Conservation (phyloP, 2,113 vertebrate species). For the Cercocebus atys region DNA sequence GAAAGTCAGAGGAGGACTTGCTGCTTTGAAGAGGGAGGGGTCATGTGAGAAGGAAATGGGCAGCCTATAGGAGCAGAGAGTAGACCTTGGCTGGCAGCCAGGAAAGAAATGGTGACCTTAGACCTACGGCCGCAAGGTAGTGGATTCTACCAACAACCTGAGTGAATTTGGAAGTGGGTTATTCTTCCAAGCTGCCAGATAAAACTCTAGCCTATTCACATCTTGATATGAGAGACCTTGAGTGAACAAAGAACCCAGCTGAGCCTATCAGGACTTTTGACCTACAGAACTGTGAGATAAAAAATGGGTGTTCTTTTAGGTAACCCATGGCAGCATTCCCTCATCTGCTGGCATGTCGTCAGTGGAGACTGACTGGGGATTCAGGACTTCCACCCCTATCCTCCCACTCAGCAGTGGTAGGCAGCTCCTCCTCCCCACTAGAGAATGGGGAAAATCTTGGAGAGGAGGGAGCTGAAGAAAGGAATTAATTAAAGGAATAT, state of each 20-base stretch:
- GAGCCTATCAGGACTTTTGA: constrained; percentile 30
- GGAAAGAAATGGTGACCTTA: neutral
- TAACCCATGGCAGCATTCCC: neutral
- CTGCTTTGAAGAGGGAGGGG: constrained; percentile 24
- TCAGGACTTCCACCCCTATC: neutral
- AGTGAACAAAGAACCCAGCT: neutral
- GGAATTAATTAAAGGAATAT: neutral
- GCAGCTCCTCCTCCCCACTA: neutral
- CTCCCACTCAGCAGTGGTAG: neutral
- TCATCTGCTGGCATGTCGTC: neutral
- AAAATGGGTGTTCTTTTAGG: constrained; percentile 7
- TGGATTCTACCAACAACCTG: neutral
- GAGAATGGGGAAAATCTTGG: neutral
- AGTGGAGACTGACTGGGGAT: neutral
- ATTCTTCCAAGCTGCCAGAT: neutral
- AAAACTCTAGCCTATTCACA: neutral
- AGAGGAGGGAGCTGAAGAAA: constrained; percentile 7
- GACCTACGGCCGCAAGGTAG: neutral
- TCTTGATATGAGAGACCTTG: neutral
- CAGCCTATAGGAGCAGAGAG: neutral
- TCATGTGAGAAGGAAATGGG: neutral
- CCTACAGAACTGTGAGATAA: neutral
- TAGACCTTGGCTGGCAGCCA: neutral
- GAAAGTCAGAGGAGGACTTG: constrained; percentile 39
- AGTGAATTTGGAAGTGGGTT: neutral